A percentile compares a stretch with the other conserved stretches of the same genome.
phyloP scores from a whole-genome alignment of 2,888 invertebrate species.

The Strigamia crassipes region DNA sequence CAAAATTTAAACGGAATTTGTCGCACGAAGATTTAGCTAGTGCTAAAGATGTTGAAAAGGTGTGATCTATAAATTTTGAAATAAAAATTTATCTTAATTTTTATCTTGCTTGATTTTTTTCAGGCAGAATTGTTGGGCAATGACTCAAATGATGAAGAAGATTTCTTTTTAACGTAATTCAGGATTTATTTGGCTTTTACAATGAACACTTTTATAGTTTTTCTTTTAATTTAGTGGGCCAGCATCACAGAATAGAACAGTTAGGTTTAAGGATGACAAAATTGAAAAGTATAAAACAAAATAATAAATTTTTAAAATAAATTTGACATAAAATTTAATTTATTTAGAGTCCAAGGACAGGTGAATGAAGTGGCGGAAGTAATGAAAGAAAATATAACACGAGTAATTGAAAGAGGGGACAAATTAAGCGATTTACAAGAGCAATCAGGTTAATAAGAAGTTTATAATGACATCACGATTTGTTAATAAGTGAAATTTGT shows the following conservation, averaged over 20 bases:
- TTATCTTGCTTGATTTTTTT: neutral
- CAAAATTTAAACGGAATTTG: slow-evolving; percentile 48
- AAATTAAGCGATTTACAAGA: slow-evolving; percentile 47
- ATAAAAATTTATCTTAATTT: neutral
- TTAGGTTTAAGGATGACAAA: slow-evolving; percentile 44
- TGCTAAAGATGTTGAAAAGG: slow-evolving; percentile 47
- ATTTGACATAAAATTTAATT: neutral
- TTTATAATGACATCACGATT: neutral
- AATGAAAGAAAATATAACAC: slow-evolving; percentile 48
- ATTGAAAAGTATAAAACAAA: slow-evolving; percentile 28
- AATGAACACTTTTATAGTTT: neutral
- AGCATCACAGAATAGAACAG: neutral
- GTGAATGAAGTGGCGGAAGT: slow-evolving; percentile 48
- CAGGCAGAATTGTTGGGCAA: slow-evolving; percentile 47
- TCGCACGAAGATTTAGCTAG: slow-evolving; percentile 46
- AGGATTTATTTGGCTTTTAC: neutral
- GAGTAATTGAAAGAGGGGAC: slow-evolving; percentile 49
- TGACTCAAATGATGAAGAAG: slow-evolving; percentile 49
- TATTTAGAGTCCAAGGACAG: slow-evolving; percentile 46
- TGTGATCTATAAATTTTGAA: neutral
- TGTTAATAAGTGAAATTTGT: neutral
- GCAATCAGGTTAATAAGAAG: slow-evolving; percentile 28
- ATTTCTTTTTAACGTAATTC: slow-evolving; percentile 48
- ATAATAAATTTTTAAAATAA: neutral
- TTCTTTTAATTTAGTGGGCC: slow-evolving; percentile 39